A percentile compares a stretch with the other conserved stretches of the same genome.
Evolutionary conservation across 2,113 vertebrate genomes (phyloP).

Genomic region (Monopterus albus): DNA sequence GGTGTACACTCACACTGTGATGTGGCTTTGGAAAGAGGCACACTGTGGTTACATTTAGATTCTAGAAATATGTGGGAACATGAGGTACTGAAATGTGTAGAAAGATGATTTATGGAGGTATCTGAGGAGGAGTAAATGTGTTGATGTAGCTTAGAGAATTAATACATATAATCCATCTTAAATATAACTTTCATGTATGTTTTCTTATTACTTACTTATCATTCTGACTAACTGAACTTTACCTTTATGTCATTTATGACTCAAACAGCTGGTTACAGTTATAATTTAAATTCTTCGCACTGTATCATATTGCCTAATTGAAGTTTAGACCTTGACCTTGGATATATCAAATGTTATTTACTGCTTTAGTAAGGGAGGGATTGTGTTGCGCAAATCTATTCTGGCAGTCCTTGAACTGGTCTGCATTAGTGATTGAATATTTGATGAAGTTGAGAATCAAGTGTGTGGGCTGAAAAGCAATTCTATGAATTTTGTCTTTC

Average conservation of each 20-base stretch:
- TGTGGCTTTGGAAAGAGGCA: constrained; percentile 63
- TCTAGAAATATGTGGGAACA: constrained; percentile 62
- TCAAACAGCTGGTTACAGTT: constrained; percentile 51
- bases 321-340: constrained; percentile 68
- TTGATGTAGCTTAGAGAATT: constrained; percentile 2
- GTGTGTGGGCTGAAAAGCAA: constrained; percentile 71
- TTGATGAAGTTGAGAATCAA: constrained; percentile 67
- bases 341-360: constrained; percentile 70
- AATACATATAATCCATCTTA: not conserved
- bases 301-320: constrained; percentile 57
- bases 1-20: constrained; percentile 68
- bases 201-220: constrained; percentile 6
- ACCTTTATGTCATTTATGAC: constrained; percentile 13
- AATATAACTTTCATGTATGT: not conserved
- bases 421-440: constrained; percentile 64
- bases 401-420: constrained; percentile 72
- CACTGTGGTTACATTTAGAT: constrained; percentile 58
- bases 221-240: constrained; percentile 6
- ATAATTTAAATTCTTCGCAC: constrained; percentile 45
- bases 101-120: constrained; percentile 52
- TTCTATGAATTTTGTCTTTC: constrained; percentile 69
- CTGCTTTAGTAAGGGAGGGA: constrained; percentile 67
- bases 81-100: constrained; percentile 40
- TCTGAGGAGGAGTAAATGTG: constrained; percentile 4
- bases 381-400: constrained; percentile 57